A percentile compares a stretch with the other conserved stretches of the same genome.
These are phyloP conservation scores for Dinoponera quadriceps DNA, from an alignment of 1,140 invertebrate genomes.

Conservation along the genomic window DNA sequence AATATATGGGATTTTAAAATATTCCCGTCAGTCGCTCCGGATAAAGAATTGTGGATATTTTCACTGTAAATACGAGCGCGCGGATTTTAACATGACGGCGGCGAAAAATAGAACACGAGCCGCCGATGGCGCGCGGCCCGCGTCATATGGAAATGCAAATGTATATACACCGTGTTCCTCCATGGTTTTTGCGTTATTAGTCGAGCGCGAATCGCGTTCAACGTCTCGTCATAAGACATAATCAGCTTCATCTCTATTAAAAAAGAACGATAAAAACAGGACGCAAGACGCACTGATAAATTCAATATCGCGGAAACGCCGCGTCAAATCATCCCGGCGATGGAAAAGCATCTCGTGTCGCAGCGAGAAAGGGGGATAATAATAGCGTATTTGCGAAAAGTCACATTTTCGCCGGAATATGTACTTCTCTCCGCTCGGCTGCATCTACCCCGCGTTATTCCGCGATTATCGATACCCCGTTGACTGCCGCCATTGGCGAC, in stretches of 20 bases:
- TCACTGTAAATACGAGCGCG: conserved; percentile 16
- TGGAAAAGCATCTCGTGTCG: background rate
- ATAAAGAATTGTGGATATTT: conserved; percentile 45
- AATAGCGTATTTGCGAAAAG: background rate
- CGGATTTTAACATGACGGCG: background rate
- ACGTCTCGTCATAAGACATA: too few relatives aligned
- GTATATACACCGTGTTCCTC: too few relatives aligned
- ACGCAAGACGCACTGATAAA: too few relatives aligned
- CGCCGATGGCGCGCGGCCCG: background rate
- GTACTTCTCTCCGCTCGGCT: conserved; percentile 5
- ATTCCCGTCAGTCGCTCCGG: conserved; percentile 48
- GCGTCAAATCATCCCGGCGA: too few relatives aligned
- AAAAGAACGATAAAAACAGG: too few relatives aligned
- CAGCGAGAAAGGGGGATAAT: background rate
- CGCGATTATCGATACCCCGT: background rate
- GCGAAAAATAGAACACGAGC: background rate
- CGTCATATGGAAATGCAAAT: background rate
- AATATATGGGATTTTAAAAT: conserved; percentile 60
- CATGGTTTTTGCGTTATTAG: too few relatives aligned
- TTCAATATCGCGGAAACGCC: too few relatives aligned
- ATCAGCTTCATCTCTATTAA: too few relatives aligned
- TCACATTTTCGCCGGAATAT: background rate
- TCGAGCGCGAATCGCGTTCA: too few relatives aligned
- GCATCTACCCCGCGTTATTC: background rate
- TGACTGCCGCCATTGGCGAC: conserved; percentile 5